Percentiles rank a stretch among this genome's conserved stretches.
Evolutionary conservation across 2,113 vertebrate species (phyloP).

Genomic region (Platichthys stellatus): DNA sequence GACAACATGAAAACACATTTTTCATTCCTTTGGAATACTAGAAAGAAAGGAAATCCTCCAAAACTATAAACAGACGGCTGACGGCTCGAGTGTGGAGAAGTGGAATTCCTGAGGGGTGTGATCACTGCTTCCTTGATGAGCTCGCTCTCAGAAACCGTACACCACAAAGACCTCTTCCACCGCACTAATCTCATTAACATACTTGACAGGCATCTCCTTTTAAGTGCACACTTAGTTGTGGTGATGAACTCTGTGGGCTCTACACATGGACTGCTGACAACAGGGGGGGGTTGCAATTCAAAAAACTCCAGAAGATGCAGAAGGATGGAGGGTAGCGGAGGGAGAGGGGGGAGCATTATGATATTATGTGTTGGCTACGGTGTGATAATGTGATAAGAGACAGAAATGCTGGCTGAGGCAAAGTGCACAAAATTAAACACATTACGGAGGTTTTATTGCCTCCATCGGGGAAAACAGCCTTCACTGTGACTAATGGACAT

Average conservation of each 20-base stretch:
- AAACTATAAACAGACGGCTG: slow-evolving; percentile 17
- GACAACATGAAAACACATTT: slow-evolving; percentile 20
- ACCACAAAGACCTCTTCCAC: slow-evolving; percentile 39
- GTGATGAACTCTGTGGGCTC: slow-evolving; percentile 50
- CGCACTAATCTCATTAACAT: slow-evolving; percentile 66
- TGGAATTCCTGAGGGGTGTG: slow-evolving; percentile 15
- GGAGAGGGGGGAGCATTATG: background rate
- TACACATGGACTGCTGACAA: slow-evolving; percentile 34
- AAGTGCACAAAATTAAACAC: slow-evolving; percentile 10
- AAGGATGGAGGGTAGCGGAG: background rate
- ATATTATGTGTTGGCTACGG: slow-evolving; percentile 16
- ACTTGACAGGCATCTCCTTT: slow-evolving; percentile 72
- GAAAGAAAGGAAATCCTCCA: background rate
- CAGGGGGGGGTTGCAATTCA: slow-evolving; percentile 43
- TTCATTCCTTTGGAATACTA: background rate
- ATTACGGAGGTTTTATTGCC: slow-evolving; percentile 29
- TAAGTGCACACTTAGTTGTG: slow-evolving; percentile 62
- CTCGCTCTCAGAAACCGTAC: slow-evolving; percentile 27
- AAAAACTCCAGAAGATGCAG: slow-evolving; percentile 8
- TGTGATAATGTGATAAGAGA: slow-evolving; percentile 46
- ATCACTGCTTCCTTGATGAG: slow-evolving; percentile 22
- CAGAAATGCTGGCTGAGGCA: slow-evolving; percentile 24
- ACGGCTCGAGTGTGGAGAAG: slow-evolving; percentile 3
- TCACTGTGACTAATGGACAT: background rate
- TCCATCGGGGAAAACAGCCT: slow-evolving; percentile 28